Percentiles rank a stretch among this genome's conserved stretches.
phyloP scores from a whole-genome alignment of 2,888 invertebrate genomes.

The Sinopyrophorus schimmeli region DNA sequence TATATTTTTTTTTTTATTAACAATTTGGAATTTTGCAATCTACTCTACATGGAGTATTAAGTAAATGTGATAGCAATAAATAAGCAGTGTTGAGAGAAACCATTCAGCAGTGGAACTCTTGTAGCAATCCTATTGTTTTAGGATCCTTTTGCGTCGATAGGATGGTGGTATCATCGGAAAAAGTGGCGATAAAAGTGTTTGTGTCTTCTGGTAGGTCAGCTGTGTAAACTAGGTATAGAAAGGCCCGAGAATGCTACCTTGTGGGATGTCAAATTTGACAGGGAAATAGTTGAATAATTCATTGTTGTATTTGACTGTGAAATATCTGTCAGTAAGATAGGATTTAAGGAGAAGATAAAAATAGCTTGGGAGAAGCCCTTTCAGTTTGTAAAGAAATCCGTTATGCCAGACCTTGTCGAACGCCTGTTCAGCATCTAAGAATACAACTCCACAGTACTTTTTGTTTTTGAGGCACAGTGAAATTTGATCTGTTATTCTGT shows the following conservation, averaged over 20 bases:
- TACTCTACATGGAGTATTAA: too few species aligned
- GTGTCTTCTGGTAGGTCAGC: not conserved
- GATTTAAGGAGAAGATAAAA: not conserved
- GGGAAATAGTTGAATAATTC: slow-evolving; percentile 3
- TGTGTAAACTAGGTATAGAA: slow-evolving; percentile 7
- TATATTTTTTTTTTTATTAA: too few species aligned
- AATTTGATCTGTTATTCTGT: not conserved
- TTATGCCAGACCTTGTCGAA: slow-evolving; percentile 6
- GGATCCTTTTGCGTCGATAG: slow-evolving; percentile 1
- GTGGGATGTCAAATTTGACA: slow-evolving; percentile 6
- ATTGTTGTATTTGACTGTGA: slow-evolving; percentile 8
- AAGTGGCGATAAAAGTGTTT: slow-evolving; percentile 4
- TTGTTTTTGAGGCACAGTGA: slow-evolving; percentile 1
- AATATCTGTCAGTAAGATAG: slow-evolving; percentile 5
- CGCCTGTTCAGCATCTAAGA: slow-evolving; percentile 5
- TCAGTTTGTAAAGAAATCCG: slow-evolving; percentile 3
- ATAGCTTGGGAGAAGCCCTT: not conserved
- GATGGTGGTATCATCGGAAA: slow-evolving; percentile 1
- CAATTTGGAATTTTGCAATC: too few species aligned
- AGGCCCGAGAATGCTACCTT: slow-evolving; percentile 10
- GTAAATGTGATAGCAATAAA: too few species aligned
- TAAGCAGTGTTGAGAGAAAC: too few species aligned
- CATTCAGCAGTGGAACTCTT: too few species aligned
- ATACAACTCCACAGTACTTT: not conserved
- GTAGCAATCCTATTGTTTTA: too few species aligned